Evolutionary conservation across 2,888 invertebrate species (phyloP).

Genomic region (Eulithis testata): DNA sequence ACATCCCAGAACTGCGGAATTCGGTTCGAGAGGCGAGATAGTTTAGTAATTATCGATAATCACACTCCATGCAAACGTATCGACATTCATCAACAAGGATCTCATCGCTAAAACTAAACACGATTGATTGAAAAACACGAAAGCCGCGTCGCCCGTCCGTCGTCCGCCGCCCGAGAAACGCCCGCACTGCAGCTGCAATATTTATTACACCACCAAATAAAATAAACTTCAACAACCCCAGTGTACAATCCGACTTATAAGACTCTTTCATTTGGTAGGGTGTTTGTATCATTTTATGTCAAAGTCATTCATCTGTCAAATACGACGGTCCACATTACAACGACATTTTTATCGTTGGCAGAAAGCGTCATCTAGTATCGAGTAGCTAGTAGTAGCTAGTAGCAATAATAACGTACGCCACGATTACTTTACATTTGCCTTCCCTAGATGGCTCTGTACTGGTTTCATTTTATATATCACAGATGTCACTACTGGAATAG

Average conservation of each 20-base stretch:
- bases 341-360: neutral
- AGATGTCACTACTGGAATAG: constrained; percentile 10
- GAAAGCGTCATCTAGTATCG: constrained; percentile 31
- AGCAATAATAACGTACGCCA: constrained; percentile 8
- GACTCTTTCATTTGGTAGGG: constrained; percentile 36
- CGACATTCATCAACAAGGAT: constrained; percentile 56
- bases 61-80: constrained; percentile 68
- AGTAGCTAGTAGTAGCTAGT: constrained; percentile 42
- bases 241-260: too few relatives aligned
- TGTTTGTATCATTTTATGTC: constrained; percentile 2
- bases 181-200: constrained; percentile 43
- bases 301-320: constrained; percentile 24
- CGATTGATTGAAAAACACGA: constrained; percentile 19
- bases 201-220: constrained; percentile 38
- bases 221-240: neutral
- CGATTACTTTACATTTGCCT: neutral
- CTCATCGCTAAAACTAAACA: constrained; percentile 67
- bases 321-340: neutral
- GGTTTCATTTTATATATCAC: neutral
- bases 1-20: constrained; percentile 55
- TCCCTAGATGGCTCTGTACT: constrained; percentile 20
- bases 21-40: constrained; percentile 59
- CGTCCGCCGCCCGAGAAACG: constrained; percentile 52
- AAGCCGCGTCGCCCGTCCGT: constrained; percentile 26
- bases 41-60: constrained; percentile 56